Evolutionary conservation across 2,797 vertebrate genomes (phyloP), one percentile per base, ranked within the genome.

Genomic region (Lagodon rhomboides): DNA sequence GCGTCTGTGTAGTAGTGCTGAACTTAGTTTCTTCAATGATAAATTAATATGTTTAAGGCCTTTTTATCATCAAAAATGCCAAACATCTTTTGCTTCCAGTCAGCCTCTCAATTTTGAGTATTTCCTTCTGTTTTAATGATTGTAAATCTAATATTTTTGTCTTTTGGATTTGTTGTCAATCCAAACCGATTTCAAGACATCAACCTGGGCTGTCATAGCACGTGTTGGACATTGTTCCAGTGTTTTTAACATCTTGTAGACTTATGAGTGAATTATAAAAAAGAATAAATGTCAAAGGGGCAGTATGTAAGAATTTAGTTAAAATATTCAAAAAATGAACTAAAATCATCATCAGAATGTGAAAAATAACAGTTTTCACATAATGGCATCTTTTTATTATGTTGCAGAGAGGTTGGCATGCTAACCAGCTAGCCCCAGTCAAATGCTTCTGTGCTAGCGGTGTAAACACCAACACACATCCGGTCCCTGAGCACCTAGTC

Each of bases 51-150:
- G 13, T 68, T 79, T 61, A 41, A 73, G 38, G 38, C 38, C 38
- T 38, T 38, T 38, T 38, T 38, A 38, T 11, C 38, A 38, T 9
- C 38, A 55, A 6, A 50, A 53, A 38, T 3, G 4, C 4, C 16
- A 18, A 62, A 69, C 13, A 27, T 88, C 63, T 83, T n/a, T 77
- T 61, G 54, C 41, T 68, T 67, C 38, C 23, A 47, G 38, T 11
- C 38, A 38, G 71, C 41, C 43, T 66, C 53, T 71, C 3, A 67
- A 27, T 66, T 65, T 46, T 49, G 3, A 73, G 12, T 5, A 43
- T 65, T 47, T 72, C 15, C 47, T 43, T 23, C 43, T 16, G 22
- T 54, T 62, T 75, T 54, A 65, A 34, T 69, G 8, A 54, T 50
- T 83, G 11, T 73, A 49, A 77, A 53, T 61, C 20, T 5, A 69